Evolutionary conservation across 2,113 vertebrate genomes (phyloP).

Genomic region (Pandion haliaetus): DNA sequence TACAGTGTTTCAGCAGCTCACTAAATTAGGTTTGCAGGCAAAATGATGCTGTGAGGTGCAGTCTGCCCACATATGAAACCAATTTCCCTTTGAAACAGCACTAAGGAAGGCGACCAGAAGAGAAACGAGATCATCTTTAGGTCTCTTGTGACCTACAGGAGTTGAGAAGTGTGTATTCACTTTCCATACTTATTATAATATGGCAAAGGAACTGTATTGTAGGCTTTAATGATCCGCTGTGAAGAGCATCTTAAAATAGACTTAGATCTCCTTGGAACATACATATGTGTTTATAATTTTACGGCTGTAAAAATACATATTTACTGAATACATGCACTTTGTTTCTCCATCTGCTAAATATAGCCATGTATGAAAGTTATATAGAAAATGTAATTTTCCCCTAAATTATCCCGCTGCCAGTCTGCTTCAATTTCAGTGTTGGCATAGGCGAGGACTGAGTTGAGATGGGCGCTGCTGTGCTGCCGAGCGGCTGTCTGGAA

Average conservation of each 20-base stretch:
- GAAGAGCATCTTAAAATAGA: constrained; percentile 45
- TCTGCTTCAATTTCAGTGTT: neutral
- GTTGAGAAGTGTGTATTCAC: neutral
- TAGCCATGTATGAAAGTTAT: constrained; percentile 34
- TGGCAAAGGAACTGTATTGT: neutral
- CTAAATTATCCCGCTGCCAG: constrained; percentile 33
- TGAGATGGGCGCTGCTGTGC: neutral
- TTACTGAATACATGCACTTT: constrained; percentile 54
- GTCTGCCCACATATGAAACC: constrained; percentile 53
- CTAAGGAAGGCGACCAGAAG: constrained; percentile 24
- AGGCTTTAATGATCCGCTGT: constrained; percentile 30
- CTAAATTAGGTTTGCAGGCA: constrained; percentile 58
- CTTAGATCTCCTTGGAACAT: constrained; percentile 16
- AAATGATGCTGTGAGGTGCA: constrained; percentile 11
- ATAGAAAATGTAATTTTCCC: constrained; percentile 40
- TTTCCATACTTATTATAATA: constrained; percentile 40
- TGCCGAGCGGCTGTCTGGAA: constrained; percentile 39
- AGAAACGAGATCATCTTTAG: constrained; percentile 48
- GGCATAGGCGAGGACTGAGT: neutral
- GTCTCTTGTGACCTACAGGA: constrained; percentile 23
- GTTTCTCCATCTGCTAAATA: constrained; percentile 58
- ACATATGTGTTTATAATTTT: constrained; percentile 58
- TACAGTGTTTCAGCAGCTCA: constrained; percentile 25
- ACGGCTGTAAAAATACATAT: constrained; percentile 52
- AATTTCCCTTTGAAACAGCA: constrained; percentile 48